These are phyloP conservation scores for Ips typographus DNA, from an alignment of 1,140 invertebrate genomes.

Conservation along the genomic window DNA sequence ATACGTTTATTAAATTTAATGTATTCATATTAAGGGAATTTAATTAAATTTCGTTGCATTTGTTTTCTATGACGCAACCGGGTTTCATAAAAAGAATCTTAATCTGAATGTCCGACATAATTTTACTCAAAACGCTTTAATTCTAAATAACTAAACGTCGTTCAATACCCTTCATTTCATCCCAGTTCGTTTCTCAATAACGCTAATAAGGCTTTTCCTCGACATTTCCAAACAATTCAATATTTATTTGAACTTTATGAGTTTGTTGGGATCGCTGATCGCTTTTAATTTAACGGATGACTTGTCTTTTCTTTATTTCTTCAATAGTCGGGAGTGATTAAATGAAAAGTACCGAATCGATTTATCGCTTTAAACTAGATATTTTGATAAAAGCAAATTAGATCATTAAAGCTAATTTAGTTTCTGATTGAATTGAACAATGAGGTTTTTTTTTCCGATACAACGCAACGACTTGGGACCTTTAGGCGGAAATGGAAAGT, in stretches of 20 bases:
- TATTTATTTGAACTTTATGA: conserved; percentile 26
- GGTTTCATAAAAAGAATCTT: not conserved
- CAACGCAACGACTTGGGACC: too few species aligned
- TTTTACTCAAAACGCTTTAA: not conserved
- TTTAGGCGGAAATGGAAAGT: too few species aligned
- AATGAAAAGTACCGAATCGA: conserved; percentile 26
- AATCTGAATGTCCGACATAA: not conserved
- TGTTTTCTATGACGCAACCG: not conserved
- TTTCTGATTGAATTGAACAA: not conserved
- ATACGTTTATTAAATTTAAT: not conserved
- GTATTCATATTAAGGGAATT: too few species aligned
- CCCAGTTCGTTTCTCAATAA: too few species aligned
- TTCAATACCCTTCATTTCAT: too few species aligned
- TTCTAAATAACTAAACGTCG: too few species aligned
- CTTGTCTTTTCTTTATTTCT: conserved; percentile 16
- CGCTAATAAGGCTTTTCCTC: too few species aligned
- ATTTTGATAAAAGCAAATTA: conserved; percentile 22
- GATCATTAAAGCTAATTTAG: conserved; percentile 2
- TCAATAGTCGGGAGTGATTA: conserved; percentile 11
- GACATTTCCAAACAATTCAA: conserved; percentile 10
- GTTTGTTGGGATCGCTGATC: conserved; percentile 9
- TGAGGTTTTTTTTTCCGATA: too few species aligned
- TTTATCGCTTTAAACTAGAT: conserved; percentile 21
- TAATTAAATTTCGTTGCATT: not conserved
- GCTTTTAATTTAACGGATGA: conserved; percentile 30